Evolutionary conservation across 2,888 invertebrate species (phyloP).

Genomic region (Patella ulyssiponensis): DNA sequence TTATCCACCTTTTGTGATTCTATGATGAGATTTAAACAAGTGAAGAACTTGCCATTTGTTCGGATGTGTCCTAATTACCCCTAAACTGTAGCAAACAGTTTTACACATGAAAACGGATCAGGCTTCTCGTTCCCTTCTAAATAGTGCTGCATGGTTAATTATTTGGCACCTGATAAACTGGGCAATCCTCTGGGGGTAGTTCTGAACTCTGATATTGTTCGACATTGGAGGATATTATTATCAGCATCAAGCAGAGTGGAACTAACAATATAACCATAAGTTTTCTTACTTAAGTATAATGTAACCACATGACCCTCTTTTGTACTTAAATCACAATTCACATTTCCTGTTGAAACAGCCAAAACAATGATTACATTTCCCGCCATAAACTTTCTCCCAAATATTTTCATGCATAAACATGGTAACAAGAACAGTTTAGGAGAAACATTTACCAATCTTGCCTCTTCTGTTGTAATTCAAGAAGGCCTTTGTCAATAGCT

Average conservation of each 20-base stretch:
- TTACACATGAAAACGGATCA: not conserved
- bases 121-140: not conserved
- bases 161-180: conserved; percentile 6
- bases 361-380: too few species aligned
- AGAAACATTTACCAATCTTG: too few species aligned
- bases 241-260: not conserved
- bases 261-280: not conserved
- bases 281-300: too few species aligned
- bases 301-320: too few species aligned
- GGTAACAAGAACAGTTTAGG: too few species aligned
- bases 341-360: too few species aligned
- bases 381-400: too few species aligned
- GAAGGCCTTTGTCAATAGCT: too few species aligned
- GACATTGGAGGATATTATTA: not conserved
- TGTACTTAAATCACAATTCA: too few species aligned
- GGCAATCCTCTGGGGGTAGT: conserved; percentile 3
- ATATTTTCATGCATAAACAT: too few species aligned
- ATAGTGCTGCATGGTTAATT: not conserved
- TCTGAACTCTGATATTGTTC: conserved; percentile 3
- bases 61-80: conserved; percentile 7
- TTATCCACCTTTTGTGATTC: conserved; percentile 12
- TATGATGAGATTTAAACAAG: conserved; percentile 11
- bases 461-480: too few species aligned
- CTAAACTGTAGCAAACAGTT: not conserved
- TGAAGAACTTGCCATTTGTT: conserved; percentile 9